Conservation (phyloP, 2,888 invertebrate genomes). For the Nomada hirtipes region DNA sequence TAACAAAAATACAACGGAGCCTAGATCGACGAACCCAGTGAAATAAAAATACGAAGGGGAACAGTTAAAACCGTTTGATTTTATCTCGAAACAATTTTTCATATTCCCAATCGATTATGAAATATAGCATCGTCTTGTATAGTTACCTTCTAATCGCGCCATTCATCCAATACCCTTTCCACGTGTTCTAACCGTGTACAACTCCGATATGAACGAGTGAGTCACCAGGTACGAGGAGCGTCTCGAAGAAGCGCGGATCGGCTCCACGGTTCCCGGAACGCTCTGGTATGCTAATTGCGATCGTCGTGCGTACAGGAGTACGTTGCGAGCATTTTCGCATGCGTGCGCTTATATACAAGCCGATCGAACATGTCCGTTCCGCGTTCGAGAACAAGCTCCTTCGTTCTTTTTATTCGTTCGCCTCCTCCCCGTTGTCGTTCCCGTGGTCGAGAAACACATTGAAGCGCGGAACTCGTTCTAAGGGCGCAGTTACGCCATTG, state of each 20-base stretch:
- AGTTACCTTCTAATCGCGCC: not conserved
- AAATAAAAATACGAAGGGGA: too few species aligned
- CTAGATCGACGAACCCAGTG: too few species aligned
- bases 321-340: conserved; percentile 53
- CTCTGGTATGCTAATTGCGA: conserved; percentile 79
- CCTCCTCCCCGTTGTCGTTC: conserved; percentile 11
- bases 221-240: conserved; percentile 51
- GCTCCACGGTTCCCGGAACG: conserved; percentile 74
- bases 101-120: too few species aligned
- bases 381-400: conserved; percentile 36
- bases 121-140: too few species aligned
- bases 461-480: conserved; percentile 50
- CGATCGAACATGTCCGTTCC: conserved; percentile 43
- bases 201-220: conserved; percentile 45
- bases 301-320: conserved; percentile 54
- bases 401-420: conserved; percentile 14
- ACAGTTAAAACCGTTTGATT: too few species aligned
- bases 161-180: not conserved
- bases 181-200: not conserved
- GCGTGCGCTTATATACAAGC: conserved; percentile 46
- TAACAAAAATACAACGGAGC: too few species aligned
- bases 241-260: conserved; percentile 53
- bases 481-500: conserved; percentile 60
- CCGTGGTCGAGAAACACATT: conserved; percentile 28
- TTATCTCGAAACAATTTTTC: too few species aligned